Evolutionary conservation across 2,888 invertebrate genomes (phyloP), one percentile per base, ranked within the genome.

Genomic region (Andrena fulva): DNA sequence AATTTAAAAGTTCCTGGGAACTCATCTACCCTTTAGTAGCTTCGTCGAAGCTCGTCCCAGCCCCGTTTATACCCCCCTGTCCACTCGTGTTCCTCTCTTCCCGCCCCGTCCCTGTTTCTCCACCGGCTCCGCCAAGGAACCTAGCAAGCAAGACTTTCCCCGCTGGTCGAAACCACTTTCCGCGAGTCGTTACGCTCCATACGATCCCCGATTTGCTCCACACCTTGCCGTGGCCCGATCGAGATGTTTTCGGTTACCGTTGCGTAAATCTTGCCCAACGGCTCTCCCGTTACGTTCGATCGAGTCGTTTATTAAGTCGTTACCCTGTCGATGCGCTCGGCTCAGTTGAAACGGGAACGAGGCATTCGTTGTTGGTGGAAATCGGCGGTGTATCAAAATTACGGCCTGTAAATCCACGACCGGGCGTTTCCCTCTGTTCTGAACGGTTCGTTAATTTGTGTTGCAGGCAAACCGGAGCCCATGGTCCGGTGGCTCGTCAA

Each of bases 401-500:
- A 75, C 75, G 59, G 16, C n/a, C 73, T 35, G 24, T 42, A 64
- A 42, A 64, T 73, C 54, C 20, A 10, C 8, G 33, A 3, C 48
- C 24, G 4, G 54, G 6, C 27, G 33, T 31, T 29, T 35, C 24
- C n/a, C n/a, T 24, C 27, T 12, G 66, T 50, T 29, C 20, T 50
- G 63, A 33, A 72, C 67, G 29, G 16, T 68, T 77, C 20, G 27
- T 64, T 77, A 33, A 33, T 77, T 69, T 54, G 33, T 73, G 77
- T 92, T 91, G 1, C 94, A 97, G 97, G 97, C 89, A 96, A 96
- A 71, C 98, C 98, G 1, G 97, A 97, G 93, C 98, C 98, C 1
- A 95, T 96, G 75, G 97, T 98, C 33, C 96, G 96, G 85, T 98
- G 98, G 98, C 95, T 97, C 77, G 96, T 98, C 69, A 97, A 97